These are phyloP conservation scores for Seriola quinqueradiata DNA, from an alignment of 2,113 vertebrate genomes.

Conservation along the genomic window DNA sequence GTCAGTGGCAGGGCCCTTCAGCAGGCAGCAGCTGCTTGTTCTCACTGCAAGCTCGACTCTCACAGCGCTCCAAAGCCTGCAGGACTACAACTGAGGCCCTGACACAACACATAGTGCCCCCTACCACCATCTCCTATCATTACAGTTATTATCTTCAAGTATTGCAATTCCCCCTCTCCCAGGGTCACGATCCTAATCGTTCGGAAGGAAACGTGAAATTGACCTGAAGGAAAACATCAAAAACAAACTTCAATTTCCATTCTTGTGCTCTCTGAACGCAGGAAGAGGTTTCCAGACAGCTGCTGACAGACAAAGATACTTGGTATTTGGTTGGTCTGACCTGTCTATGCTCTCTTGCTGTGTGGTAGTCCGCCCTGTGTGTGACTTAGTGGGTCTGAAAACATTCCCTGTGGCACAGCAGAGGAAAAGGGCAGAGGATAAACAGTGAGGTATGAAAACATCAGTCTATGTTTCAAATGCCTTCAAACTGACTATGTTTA, in stretches of 20 bases:
- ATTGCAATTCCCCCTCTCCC: constrained; percentile 46
- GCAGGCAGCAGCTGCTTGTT: constrained; percentile 84
- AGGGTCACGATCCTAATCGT: constrained; percentile 63
- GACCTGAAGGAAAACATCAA: constrained; percentile 71
- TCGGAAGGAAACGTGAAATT: constrained; percentile 73
- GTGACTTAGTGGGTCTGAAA: constrained; percentile 78
- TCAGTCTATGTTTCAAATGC: constrained; percentile 41
- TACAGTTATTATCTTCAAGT: constrained; percentile 72
- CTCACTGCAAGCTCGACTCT: constrained; percentile 77
- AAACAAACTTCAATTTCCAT: constrained; percentile 74
- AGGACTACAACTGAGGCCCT: constrained; percentile 48
- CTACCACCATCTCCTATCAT: constrained; percentile 70
- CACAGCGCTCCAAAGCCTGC: constrained; percentile 55
- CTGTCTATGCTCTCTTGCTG: constrained; percentile 82
- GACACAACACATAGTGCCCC: constrained; percentile 69
- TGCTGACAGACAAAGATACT: constrained; percentile 79
- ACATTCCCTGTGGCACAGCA: constrained; percentile 75
- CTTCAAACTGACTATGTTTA: not conserved
- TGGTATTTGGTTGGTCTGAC: constrained; percentile 80
- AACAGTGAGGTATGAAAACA: constrained; percentile 69
- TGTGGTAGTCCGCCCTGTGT: constrained; percentile 78
- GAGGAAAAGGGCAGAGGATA: constrained; percentile 67
- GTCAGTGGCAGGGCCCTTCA: constrained; percentile 82
- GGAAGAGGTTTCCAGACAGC: constrained; percentile 78
- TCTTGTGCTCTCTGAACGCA: constrained; percentile 55